Evolutionary conservation across 1,140 invertebrate species (phyloP), one percentile per base, ranked within the genome.

Genomic region (Drosophila malerkotliana): DNA sequence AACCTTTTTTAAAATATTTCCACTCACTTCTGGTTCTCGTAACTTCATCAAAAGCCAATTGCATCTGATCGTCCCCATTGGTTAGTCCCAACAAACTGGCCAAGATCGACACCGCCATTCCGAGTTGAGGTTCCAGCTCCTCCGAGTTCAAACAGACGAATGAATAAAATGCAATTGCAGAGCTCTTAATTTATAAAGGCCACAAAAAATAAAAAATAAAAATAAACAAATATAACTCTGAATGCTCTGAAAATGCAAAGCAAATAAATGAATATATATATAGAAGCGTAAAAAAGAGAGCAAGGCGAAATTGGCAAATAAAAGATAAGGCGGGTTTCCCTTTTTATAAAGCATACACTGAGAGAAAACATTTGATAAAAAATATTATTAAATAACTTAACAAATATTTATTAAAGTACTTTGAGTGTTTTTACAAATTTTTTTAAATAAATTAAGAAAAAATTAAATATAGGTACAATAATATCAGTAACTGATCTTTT

Each of bases 41-140:
- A 0, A 56, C 54, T 44, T 67, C 61, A 0, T 60, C 14, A 14
- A 30, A 45, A 47, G 47, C 62, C 21, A 34, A 48, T 12, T 44
- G 30, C 28, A 34, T 37, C n/a, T 64, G 47, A 18, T 79, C 66
- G 32, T 72, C 72, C 12, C 56, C 55, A 21, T 44, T 58, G 37
- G 57, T 72, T 28, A 85, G 67, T 18, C 72, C 80, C 14, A 84
- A 34, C 30, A 84, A 58, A 45, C 26, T 59, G 26, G 80, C 80
- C 60, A 84, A 68, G 34, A 72, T 52, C 10, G 76, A 57, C 4
- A 61, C 51, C 59, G 66, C 77, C 77, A 52, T 79, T 63, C 32
- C 18, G 21, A 28, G 0, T 4, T 28, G 47, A 45, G 67, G 53
- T 55, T 52, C 9, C 30, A 30, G 41, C 37, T 62, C 32, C 24